Evolutionary conservation across 2,888 invertebrate genomes (phyloP).

Genomic region (Drosophila seclusa): DNA sequence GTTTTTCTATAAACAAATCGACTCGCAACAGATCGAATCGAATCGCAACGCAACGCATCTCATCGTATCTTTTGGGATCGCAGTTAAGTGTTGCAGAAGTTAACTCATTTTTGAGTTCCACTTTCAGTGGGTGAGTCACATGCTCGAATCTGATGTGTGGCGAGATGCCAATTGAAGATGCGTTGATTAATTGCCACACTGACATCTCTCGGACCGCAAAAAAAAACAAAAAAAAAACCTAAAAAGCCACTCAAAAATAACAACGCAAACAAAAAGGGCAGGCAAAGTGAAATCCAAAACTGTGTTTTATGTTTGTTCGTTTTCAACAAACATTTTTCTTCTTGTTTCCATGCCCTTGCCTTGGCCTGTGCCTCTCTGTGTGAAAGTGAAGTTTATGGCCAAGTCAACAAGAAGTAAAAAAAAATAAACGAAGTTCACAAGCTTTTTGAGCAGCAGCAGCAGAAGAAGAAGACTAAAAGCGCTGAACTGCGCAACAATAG

Average conservation of each 20-base stretch:
- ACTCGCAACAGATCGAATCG: conserved; percentile 33
- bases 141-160: conserved; percentile 23
- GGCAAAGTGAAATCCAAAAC: conserved; percentile 64
- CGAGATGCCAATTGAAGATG: conserved; percentile 61
- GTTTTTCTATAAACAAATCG: conserved; percentile 76
- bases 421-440: conserved; percentile 59
- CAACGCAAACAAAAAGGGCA: conserved; percentile 21
- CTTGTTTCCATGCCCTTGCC: conserved; percentile 30
- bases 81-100: conserved; percentile 29
- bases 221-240: conserved; percentile 34
- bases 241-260: conserved; percentile 58
- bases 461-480: conserved; percentile 14
- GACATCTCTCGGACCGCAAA: conserved; percentile 72
- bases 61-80: conserved; percentile 40
- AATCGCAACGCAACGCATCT: conserved; percentile 22
- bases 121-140: conserved; percentile 48
- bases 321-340: conserved; percentile 79
- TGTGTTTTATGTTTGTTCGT: conserved; percentile 71
- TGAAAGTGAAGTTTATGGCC: conserved; percentile 75
- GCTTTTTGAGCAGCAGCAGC: conserved; percentile 49
- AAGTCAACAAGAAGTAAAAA: conserved; percentile 30
- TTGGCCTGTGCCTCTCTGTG: conserved; percentile 42
- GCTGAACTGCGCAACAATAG: conserved; percentile 63
- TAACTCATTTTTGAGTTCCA: conserved; percentile 41
- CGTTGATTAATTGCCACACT: conserved; percentile 77